Evolutionary conservation across 2,113 vertebrate genomes (phyloP).

Genomic region (Macroglossus sobrinus): DNA sequence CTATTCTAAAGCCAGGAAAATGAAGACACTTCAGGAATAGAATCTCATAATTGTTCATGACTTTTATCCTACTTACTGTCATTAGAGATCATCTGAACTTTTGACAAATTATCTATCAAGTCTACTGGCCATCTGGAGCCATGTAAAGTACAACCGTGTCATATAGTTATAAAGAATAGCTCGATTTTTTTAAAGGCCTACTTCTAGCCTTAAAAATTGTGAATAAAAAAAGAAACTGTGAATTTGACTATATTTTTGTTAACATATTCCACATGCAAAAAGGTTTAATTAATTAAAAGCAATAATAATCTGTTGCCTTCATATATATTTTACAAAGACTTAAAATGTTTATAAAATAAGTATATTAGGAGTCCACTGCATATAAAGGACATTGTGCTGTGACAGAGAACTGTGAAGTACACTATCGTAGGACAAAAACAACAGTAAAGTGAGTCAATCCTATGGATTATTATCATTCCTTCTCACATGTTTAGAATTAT

Average conservation of each 20-base stretch:
- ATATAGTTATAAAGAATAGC: neutral
- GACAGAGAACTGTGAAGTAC: neutral
- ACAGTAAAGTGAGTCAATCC: neutral
- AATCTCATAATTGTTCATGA: neutral
- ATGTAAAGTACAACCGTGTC: accelerated
- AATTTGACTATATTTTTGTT: neutral
- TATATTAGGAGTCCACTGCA: neutral
- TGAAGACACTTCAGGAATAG: neutral
- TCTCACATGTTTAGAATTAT: neutral
- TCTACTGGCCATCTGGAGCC: neutral
- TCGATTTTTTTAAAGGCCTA: neutral
- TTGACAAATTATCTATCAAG: neutral
- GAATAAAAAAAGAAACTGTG: neutral
- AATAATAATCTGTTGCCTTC: neutral
- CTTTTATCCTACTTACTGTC: neutral
- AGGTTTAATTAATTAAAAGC: neutral
- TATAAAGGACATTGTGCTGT: neutral
- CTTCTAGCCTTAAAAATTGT: neutral
- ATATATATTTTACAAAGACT: neutral
- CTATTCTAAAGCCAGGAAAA: neutral
- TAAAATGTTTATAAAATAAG: neutral
- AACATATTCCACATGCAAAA: neutral
- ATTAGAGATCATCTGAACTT: neutral
- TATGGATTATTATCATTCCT: neutral
- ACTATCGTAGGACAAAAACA: neutral